Percentiles rank a stretch among this genome's conserved stretches.
Conservation (phyloP, 2,113 vertebrate species). For the Brachypodius melanocephalos region DNA sequence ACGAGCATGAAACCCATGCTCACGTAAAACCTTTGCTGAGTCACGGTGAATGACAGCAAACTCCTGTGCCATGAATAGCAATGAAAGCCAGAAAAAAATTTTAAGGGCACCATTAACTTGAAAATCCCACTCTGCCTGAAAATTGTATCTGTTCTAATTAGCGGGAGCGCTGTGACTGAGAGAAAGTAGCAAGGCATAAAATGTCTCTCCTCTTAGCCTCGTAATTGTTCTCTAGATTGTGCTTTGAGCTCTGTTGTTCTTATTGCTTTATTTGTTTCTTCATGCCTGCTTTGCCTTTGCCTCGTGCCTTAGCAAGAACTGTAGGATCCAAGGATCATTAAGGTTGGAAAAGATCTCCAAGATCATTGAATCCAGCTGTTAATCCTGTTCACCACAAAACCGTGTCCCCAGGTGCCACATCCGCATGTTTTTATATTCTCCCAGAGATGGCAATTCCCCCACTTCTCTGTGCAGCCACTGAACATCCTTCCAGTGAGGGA, state of each 20-base stretch:
- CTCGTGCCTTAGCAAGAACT: rapidly evolving
- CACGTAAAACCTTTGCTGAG: not conserved
- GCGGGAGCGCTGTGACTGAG: not conserved
- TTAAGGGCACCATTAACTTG: not conserved
- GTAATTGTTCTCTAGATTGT: conserved; percentile 11
- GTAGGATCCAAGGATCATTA: not conserved
- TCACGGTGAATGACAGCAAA: not conserved
- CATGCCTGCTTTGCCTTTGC: not conserved
- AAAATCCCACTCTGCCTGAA: conserved; percentile 16
- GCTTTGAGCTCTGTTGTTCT: conserved; percentile 13
- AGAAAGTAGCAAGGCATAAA: conserved; percentile 6
- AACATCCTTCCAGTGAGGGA: not conserved
- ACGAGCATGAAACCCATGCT: not conserved
- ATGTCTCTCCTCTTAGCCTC: not conserved
- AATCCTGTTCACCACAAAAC: not conserved
- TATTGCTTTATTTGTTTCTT: not conserved
- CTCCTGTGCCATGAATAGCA: not conserved
- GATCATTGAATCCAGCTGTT: not conserved
- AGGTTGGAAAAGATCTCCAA: not conserved
- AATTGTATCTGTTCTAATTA: conserved; percentile 31
- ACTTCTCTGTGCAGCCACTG: not conserved
- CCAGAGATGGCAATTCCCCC: not conserved
- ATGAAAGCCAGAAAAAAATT: not conserved
- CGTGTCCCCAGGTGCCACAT: rapidly evolving
- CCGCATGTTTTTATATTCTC: not conserved